Evolutionary conservation across 2,888 invertebrate genomes (phyloP).

Genomic region (Diarsia brunnea): DNA sequence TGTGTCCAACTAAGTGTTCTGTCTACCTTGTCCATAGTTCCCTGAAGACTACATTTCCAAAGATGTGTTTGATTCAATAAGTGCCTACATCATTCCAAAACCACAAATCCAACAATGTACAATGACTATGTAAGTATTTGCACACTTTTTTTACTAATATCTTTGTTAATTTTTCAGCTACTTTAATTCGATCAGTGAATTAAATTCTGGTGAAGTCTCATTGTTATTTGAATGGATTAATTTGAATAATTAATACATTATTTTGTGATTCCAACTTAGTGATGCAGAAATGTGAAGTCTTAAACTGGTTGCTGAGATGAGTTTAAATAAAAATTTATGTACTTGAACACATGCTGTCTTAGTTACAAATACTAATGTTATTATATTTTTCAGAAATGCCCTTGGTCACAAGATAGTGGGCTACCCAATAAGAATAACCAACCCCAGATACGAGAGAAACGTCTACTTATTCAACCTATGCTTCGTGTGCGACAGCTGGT

Average conservation of each 20-base stretch:
- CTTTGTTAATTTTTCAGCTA: not conserved
- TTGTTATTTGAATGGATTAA: not conserved
- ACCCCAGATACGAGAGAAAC: conserved; percentile 97
- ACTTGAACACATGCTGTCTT: not conserved
- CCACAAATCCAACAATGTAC: conserved; percentile 97
- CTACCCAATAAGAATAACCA: conserved; percentile 97
- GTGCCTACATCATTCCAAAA: conserved; percentile 98
- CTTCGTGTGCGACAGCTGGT: conserved; percentile 97
- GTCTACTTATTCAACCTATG: conserved; percentile 99
- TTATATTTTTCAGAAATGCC: conserved; percentile 85
- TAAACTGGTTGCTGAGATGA: not conserved
- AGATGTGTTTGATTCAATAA: conserved; percentile 98
- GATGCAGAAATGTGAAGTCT: not conserved
- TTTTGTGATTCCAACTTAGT: not conserved
- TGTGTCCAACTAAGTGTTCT: conserved; percentile 26
- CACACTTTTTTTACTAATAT: not conserved
- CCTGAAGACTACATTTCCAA: conserved; percentile 97
- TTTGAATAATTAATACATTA: not conserved
- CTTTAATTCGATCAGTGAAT: conserved; percentile 14
- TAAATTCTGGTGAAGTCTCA: not conserved
- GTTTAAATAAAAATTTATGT: not conserved
- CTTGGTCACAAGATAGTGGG: conserved; percentile 97
- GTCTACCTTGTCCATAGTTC: conserved; percentile 90
- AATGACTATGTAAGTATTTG: conserved; percentile 95
- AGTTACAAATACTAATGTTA: conserved; percentile 5